Evolutionary conservation across 2,888 invertebrate species (phyloP), one percentile per base, ranked within the genome.

Genomic region (Dolichopus griseipennis): DNA sequence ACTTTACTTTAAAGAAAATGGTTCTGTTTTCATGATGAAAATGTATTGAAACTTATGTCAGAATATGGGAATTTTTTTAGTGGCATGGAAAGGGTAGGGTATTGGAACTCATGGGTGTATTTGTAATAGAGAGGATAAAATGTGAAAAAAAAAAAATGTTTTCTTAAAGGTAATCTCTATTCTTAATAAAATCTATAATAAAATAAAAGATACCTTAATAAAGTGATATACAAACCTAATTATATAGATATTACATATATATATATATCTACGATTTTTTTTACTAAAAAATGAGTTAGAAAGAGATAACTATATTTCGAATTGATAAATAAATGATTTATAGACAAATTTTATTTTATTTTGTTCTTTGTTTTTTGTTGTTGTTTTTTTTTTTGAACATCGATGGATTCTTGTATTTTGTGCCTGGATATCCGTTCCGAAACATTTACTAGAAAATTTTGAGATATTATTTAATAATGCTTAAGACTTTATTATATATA

Each of bases 321-420:
- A 52, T 52, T 52, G 52, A 52, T 52, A 52, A 52, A 52, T 52
- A 52, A 52, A 52, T 52, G 52, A 52, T 52, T 52, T 52, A 52
- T 52, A 52, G 52, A 52, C 18, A 52, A 1, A 52, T 18, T 52
- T 12, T 52, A 18, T 18, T 52, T 52, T 18, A 2, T 52, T n/a
- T 10, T 37, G 3, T 37, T 52, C 18, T 41, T 41, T 7, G 6
- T 10, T 10, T 37, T 10, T 37, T 37, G 37, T 37, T 37, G 37
- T 37, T 10, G 7, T 8, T 37, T 37, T 37, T 2, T 12, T 41
- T 41, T 41, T 41, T 41, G 12, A 4, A 27, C 27, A 27, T 27
- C 41, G 12, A 9, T 15, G 8, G 15, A 41, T 12, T 41, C 2
- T 12, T 41, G 41, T 41, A 41, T 9, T 41, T 15, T 41, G n/a